Percentiles rank a stretch among this genome's conserved stretches.
Evolutionary conservation across 2,888 invertebrate species (phyloP).

Genomic region (Pemphredon lugubris): DNA sequence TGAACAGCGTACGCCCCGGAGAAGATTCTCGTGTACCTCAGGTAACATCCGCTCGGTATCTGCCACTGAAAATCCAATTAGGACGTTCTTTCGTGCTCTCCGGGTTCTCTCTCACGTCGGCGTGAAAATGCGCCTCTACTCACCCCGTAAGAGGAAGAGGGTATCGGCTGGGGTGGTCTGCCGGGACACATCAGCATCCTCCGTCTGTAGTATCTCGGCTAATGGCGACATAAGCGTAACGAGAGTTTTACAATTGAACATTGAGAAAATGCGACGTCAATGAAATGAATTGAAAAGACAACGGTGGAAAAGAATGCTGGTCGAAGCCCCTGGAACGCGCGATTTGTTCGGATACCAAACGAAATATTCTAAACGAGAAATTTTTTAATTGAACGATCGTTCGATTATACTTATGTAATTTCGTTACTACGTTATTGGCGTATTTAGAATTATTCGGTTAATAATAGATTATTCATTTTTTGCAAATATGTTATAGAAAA

Average conservation of each 20-base stretch:
- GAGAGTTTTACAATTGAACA: too few relatives aligned
- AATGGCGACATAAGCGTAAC: constrained; percentile 53
- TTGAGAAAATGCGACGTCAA: too few relatives aligned
- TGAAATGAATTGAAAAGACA: neutral
- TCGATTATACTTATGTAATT: too few relatives aligned
- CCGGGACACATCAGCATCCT: constrained; percentile 77
- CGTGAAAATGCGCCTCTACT: constrained; percentile 48
- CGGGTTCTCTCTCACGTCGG: neutral
- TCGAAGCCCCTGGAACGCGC: too few relatives aligned
- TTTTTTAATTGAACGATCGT: too few relatives aligned
- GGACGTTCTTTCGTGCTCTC: constrained; percentile 9
- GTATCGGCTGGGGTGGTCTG: constrained; percentile 74
- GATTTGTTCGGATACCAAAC: too few relatives aligned
- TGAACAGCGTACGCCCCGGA: constrained; percentile 74
- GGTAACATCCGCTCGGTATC: constrained; percentile 77
- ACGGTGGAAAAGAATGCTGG: neutral
- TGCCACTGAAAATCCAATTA: constrained; percentile 72
- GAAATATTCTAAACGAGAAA: too few relatives aligned
- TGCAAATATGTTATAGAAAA: too few relatives aligned
- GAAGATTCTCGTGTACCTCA: constrained; percentile 76
- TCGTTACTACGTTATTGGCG: too few relatives aligned
- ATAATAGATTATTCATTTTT: too few relatives aligned
- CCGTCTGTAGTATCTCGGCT: constrained; percentile 71
- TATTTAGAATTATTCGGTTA: too few relatives aligned
- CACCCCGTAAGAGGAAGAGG: constrained; percentile 71